Conservation (phyloP, 2,113 vertebrate species). For the Mixornis gularis region DNA sequence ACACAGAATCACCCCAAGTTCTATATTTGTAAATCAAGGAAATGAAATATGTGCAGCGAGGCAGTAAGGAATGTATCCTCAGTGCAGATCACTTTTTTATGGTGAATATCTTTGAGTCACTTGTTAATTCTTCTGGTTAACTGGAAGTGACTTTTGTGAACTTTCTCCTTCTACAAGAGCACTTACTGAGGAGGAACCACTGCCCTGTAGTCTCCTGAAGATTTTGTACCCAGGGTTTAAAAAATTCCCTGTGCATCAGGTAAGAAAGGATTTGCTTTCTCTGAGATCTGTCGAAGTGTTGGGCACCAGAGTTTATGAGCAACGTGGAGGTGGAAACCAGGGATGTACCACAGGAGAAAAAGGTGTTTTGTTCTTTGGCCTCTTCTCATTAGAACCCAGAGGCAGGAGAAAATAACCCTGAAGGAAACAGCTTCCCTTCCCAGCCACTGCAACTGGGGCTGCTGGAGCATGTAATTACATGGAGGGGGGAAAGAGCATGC, state of each 20-base stretch:
- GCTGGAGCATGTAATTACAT: slow-evolving; percentile 39
- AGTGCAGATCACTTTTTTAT: slow-evolving; percentile 14
- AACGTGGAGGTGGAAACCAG: neutral
- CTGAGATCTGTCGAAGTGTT: neutral
- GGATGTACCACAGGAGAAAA: neutral
- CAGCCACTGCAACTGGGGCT: neutral
- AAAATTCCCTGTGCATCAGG: neutral
- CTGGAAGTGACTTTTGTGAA: slow-evolving; percentile 52
- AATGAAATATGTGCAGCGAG: slow-evolving; percentile 28
- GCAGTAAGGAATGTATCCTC: slow-evolving; percentile 19
- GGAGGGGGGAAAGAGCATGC: neutral
- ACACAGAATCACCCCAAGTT: neutral
- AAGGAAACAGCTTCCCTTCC: slow-evolving; percentile 21
- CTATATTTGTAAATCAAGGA: slow-evolving; percentile 25
- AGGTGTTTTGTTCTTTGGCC: neutral
- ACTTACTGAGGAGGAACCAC: neutral
- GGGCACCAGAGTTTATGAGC: neutral
- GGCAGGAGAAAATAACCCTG: neutral
- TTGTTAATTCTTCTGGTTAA: slow-evolving; percentile 53
- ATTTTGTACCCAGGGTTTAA: neutral
- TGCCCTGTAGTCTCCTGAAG: neutral
- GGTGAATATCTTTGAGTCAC: slow-evolving; percentile 62
- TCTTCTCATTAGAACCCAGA: neutral
- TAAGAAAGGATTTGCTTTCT: neutral
- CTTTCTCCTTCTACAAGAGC: neutral